phyloP scores from a whole-genome alignment of 1,140 invertebrate genomes.

The Drosophila baimaii region DNA sequence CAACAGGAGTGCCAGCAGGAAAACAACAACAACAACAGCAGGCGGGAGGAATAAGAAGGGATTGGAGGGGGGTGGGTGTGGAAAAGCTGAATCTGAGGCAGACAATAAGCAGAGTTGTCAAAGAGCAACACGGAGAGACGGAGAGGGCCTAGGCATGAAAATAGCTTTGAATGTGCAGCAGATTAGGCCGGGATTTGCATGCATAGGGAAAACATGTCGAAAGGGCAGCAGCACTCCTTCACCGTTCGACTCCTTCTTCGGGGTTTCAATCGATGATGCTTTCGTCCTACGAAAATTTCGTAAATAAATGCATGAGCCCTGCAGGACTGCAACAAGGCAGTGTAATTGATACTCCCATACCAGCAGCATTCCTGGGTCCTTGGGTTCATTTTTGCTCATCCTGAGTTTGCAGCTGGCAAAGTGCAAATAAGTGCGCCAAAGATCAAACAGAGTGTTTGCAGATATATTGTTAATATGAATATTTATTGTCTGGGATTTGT shows the following conservation, averaged over 20 bases:
- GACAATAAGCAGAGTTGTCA: constrained; percentile 64
- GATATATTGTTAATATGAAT: constrained; percentile 16
- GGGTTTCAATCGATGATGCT: constrained; percentile 24
- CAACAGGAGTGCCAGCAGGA: constrained; percentile 54
- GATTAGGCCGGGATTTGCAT: constrained; percentile 72
- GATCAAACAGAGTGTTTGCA: constrained; percentile 20
- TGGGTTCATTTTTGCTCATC: neutral
- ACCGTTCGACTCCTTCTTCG: neutral
- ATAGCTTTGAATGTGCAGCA: constrained; percentile 70
- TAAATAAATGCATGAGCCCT: constrained; percentile 75
- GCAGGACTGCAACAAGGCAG: constrained; percentile 36
- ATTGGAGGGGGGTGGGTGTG: neutral
- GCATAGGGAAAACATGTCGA: constrained; percentile 57
- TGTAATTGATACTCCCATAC: constrained; percentile 71
- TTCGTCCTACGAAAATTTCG: constrained; percentile 45
- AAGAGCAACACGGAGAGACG: constrained; percentile 34
- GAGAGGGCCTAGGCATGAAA: constrained; percentile 57
- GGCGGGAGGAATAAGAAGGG: neutral
- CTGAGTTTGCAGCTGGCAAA: neutral
- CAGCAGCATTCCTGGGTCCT: constrained; percentile 9
- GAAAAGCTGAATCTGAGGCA: constrained; percentile 25
- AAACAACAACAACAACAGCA: constrained; percentile 20
- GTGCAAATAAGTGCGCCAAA: constrained; percentile 18
- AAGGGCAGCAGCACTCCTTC: constrained; percentile 9
- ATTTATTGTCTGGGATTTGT: constrained; percentile 1